These are phyloP conservation scores for Apis dorsata DNA, from an alignment of 1,140 invertebrate species.

Conservation along the genomic window DNA sequence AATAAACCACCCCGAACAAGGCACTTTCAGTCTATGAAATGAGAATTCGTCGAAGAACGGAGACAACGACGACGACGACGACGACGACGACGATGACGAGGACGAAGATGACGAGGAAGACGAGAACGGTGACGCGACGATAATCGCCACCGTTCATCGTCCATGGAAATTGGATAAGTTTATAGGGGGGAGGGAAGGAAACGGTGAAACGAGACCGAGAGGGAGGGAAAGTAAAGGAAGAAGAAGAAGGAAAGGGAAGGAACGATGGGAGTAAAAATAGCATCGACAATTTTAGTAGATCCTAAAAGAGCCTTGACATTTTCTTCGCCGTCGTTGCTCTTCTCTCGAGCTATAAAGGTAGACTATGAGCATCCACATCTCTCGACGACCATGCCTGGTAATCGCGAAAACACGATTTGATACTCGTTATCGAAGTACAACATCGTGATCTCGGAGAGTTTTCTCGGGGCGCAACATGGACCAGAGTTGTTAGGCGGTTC, in stretches of 20 bases:
- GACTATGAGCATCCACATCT: conserved; percentile 93
- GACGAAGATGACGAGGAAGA: conserved; percentile 18
- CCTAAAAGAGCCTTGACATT: conserved; percentile 1
- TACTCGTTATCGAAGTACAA: conserved; percentile 94
- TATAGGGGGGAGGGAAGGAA: not conserved
- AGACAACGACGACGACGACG: conserved; percentile 38
- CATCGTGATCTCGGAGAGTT: conserved; percentile 94
- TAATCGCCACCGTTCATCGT: not conserved
- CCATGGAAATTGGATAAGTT: conserved; percentile 1
- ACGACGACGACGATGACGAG: conserved; percentile 12
- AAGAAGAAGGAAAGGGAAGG: not conserved
- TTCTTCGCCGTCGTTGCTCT: conserved; percentile 26
- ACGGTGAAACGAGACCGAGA: not conserved
- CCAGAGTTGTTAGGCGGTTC: conserved; percentile 86
- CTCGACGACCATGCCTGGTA: conserved; percentile 96
- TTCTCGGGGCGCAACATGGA: conserved; percentile 94
- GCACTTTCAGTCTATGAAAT: conserved; percentile 67
- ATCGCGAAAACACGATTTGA: conserved; percentile 92
- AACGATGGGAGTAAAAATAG: too few relatives aligned
- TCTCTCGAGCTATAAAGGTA: conserved; percentile 23
- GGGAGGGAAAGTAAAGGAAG: not conserved
- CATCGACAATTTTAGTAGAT: not conserved
- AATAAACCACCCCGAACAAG: conserved; percentile 55
- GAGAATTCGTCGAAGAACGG: conserved; percentile 51
- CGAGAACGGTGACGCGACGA: too few relatives aligned